These are phyloP conservation scores for Rhinophrynus dorsalis DNA, from an alignment of 2,797 vertebrate genomes.

Conservation along the genomic window DNA sequence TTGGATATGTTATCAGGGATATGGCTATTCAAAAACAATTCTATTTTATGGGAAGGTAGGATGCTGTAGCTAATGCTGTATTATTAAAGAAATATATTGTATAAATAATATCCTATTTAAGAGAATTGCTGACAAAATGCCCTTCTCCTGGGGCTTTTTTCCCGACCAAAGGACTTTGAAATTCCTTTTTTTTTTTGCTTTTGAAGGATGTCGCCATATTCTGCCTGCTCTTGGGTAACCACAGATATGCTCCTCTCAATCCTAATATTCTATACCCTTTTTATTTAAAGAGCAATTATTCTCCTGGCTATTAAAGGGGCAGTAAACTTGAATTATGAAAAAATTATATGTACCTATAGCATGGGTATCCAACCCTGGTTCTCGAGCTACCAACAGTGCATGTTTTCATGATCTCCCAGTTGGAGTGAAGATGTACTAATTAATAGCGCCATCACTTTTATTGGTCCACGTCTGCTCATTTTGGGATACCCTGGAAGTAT, in stretches of 20 bases:
- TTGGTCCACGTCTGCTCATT: too few relatives aligned
- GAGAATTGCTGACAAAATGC: constrained; percentile 75
- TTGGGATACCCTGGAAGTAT: too few relatives aligned
- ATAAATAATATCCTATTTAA: constrained; percentile 79
- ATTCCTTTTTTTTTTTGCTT: constrained; percentile 71
- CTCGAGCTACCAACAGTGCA: too few relatives aligned
- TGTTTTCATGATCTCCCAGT: too few relatives aligned
- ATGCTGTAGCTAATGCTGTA: constrained; percentile 62
- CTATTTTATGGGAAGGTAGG: constrained; percentile 40
- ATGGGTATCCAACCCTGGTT: too few relatives aligned
- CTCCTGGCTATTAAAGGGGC: too few relatives aligned
- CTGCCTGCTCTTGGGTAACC: constrained; percentile 74
- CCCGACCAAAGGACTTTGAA: constrained; percentile 79
- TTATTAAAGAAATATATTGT: constrained; percentile 60
- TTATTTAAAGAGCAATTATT: too few relatives aligned
- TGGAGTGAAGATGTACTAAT: too few relatives aligned
- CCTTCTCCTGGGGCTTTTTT: constrained; percentile 75
- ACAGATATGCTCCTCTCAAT: constrained; percentile 53
- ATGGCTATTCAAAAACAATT: constrained; percentile 26
- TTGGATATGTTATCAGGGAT: constrained; percentile 35
- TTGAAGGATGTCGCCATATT: constrained; percentile 70
- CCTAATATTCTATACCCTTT: background rate
- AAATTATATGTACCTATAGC: too few relatives aligned
- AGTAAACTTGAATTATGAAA: too few relatives aligned
- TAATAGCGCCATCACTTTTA: too few relatives aligned